Evolutionary conservation across 2,797 vertebrate species (phyloP), one percentile per base, ranked within the genome.

Genomic region (Oreonectes daqikongensis): DNA sequence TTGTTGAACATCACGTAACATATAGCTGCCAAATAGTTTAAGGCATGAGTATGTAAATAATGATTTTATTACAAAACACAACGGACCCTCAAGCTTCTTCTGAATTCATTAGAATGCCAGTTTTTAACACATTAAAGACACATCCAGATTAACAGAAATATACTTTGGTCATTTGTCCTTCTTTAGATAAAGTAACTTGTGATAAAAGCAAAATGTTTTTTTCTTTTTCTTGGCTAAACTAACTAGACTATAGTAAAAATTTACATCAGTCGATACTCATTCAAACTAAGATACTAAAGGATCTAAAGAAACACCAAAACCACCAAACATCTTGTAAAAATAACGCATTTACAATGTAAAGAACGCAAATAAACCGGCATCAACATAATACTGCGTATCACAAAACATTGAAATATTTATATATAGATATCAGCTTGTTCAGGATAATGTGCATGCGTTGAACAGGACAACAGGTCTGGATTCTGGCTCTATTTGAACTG

Each of bases 381-480:
- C 83, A 92, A 89, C 82, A 85, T 86, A 92, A 88, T 88, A 93
- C 87, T 87, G 68, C 75, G 80, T 80, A 91, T 86, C 89, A 92
- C 91, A 90, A 86, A 91, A 93, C 90, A 93, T 85, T 84, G 42
- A 90, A 90, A 90, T 92, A 92, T 91, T 91, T 92, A 81, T 88
- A 85, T 89, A 89, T 90, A 86, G 87, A 86, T 84, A 86, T 92
- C 88, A 91, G 90, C 86, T 92, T 93, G 85, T 89, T 91, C 85
- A 90, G 89, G 89, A 88, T 89, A 88, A 88, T 89, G 82, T 89
- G 89, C 93, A 93, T 94, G 93, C 93, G 89, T 90, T 88, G 87
- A 91, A 87, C 87, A 90, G 92, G 90, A 93, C 89, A 86, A 93
- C 88, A 86, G 87, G 85, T 84, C 90, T 89, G 90, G 90, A 80